Evolutionary conservation across 2,888 invertebrate genomes (phyloP).

Genomic region (Parelbella ahira): DNA sequence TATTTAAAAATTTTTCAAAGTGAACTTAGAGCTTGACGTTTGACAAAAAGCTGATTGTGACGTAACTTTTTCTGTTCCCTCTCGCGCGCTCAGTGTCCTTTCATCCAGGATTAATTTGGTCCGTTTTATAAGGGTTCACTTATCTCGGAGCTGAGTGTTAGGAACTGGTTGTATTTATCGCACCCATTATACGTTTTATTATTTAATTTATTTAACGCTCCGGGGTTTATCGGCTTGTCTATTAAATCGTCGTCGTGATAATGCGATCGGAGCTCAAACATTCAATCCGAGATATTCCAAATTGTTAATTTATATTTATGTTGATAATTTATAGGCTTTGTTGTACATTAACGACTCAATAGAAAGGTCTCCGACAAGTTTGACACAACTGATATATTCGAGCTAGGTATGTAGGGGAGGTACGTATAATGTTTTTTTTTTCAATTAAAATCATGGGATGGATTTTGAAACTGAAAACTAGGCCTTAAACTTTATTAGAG

Average conservation of each 20-base stretch:
- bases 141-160: slow-evolving; percentile 67
- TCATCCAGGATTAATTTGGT: slow-evolving; percentile 75
- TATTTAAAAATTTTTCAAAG: slow-evolving; percentile 70
- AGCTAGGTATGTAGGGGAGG: no score
- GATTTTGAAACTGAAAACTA: no score
- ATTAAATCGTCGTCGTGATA: slow-evolving; percentile 73
- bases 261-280: slow-evolving; percentile 68
- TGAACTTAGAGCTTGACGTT: slow-evolving; percentile 63
- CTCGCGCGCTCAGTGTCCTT: slow-evolving; percentile 57
- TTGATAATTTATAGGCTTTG: slow-evolving; percentile 25
- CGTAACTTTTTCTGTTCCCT: slow-evolving; percentile 65
- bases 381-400: no score
- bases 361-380: no score
- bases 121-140: slow-evolving; percentile 77
- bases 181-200: slow-evolving; percentile 77
- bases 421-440: no score
- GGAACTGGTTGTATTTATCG: slow-evolving; percentile 76
- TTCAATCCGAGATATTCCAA: slow-evolving; percentile 55
- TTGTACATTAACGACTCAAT: slow-evolving; percentile 32
- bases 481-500: no score
- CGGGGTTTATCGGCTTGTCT: slow-evolving; percentile 71
- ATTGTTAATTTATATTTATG: slow-evolving; percentile 47
- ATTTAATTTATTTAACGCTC: slow-evolving; percentile 79
- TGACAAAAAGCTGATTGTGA: slow-evolving; percentile 80
- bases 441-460: no score